These are phyloP conservation scores for Apodemia mormo DNA, from an alignment of 2,888 invertebrate species.

Conservation along the genomic window DNA sequence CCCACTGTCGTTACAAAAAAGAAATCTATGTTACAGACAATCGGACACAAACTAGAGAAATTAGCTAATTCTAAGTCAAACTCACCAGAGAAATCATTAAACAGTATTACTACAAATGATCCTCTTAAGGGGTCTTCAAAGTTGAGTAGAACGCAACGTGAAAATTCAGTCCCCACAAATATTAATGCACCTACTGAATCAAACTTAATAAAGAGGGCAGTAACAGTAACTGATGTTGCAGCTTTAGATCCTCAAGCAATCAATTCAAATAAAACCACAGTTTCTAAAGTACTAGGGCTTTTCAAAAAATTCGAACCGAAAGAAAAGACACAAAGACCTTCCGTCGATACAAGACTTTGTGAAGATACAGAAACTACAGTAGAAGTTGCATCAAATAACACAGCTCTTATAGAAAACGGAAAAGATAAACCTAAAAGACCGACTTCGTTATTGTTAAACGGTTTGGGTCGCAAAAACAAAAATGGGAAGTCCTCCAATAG, in stretches of 20 bases:
- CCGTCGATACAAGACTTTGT: conserved; percentile 52
- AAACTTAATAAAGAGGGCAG: conserved; percentile 86
- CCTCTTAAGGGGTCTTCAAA: conserved; percentile 61
- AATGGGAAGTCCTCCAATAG: conserved; percentile 74
- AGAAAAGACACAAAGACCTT: conserved; percentile 59
- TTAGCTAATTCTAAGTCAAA: conserved; percentile 79
- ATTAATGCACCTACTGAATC: conserved; percentile 83
- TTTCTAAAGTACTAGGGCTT: conserved; percentile 89
- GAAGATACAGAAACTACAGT: conserved; percentile 37
- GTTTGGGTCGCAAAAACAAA: conserved; percentile 77
- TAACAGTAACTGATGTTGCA: conserved; percentile 86
- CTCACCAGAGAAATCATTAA: conserved; percentile 72
- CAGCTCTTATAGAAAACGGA: conserved; percentile 48
- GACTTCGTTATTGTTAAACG: conserved; percentile 76
- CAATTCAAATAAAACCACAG: conserved; percentile 83
- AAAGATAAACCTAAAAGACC: conserved; percentile 78
- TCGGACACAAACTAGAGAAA: conserved; percentile 90
- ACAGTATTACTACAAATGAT: conserved; percentile 45
- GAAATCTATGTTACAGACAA: conserved; percentile 86
- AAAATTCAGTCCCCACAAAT: conserved; percentile 84
- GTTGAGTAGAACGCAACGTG: conserved; percentile 83
- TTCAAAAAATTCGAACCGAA: conserved; percentile 88
- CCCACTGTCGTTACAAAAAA: conserved; percentile 72
- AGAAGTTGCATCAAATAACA: conserved; percentile 44
- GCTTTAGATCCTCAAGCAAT: conserved; percentile 61